phyloP scores from a whole-genome alignment of 2,113 vertebrate genomes.

The Ophiodon elongatus region DNA sequence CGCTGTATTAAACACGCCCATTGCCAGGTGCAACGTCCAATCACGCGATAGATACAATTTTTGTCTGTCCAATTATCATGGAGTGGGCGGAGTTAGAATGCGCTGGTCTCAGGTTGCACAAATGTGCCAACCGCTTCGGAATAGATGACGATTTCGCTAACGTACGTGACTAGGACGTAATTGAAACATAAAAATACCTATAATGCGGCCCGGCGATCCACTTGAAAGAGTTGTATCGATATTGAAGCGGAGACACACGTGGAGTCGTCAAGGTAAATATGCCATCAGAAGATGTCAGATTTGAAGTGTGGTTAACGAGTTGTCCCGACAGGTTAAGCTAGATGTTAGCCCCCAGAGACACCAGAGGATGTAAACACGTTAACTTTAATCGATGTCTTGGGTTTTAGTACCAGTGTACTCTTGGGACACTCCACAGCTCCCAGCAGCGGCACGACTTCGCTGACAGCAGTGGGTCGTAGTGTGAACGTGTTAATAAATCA shows the following conservation, averaged over 20 bases:
- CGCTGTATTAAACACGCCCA: background rate
- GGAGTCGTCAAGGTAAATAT: conserved; percentile 55
- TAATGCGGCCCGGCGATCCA: background rate
- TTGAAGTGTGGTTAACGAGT: too few relatives aligned
- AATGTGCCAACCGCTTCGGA: conserved; percentile 75
- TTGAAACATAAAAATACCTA: background rate
- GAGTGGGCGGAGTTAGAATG: conserved; percentile 49
- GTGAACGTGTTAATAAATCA: too few relatives aligned
- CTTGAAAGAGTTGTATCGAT: background rate
- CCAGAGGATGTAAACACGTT: conserved; percentile 40
- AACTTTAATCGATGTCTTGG: background rate
- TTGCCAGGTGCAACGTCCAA: conserved; percentile 37
- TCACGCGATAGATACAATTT: background rate
- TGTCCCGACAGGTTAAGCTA: too few relatives aligned
- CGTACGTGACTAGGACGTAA: conserved; percentile 22
- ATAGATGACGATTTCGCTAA: conserved; percentile 38
- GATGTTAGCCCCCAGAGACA: too few relatives aligned
- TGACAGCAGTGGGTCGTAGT: too few relatives aligned
- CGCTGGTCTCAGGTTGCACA: conserved; percentile 82
- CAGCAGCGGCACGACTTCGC: background rate
- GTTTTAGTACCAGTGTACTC: background rate
- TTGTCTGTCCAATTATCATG: conserved; percentile 47
- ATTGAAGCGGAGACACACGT: background rate
- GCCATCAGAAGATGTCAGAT: background rate
- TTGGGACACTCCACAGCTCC: background rate